Evolutionary conservation across 2,113 vertebrate genomes (phyloP), one percentile per base, ranked within the genome.

Genomic region (Cygnus atratus): DNA sequence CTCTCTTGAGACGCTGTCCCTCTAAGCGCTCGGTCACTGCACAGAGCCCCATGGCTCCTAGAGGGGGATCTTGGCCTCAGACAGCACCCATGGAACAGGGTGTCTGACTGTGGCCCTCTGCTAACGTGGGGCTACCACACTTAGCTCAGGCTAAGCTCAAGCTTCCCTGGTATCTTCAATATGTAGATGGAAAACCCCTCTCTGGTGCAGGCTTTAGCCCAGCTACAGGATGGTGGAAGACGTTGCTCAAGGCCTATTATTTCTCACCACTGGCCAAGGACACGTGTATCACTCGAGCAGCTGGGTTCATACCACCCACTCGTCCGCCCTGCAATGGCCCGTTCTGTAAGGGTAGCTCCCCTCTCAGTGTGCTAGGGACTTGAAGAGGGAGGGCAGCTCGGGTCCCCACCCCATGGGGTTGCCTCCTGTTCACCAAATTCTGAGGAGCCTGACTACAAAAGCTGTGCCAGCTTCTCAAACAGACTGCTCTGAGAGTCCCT

Each of bases 201-300:
- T 66, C 21, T 4, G 12, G 24, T 5, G 55, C 62, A 74, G 80
- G 75, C 39, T 82, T 35, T 77, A 50, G 31, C 35, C 37, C 46
- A 48, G 29, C 13, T 11, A 4, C 2, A 67, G 52, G 52, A 59
- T 20, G 13, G 31, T 22, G 33, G 62, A 37, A 75, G 39, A 8
- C 13, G 9, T 11, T 31, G 31, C 21, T 66, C 66, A 3, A 5
- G 52, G 61, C 17, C 48, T 55, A 9, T 18, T 63, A 11, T 6
- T 87, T 55, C 35, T 72, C 41, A 18, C 18, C 24, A 39, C 20
- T 28, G 46, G 54, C 18, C 61, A 26, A n/a, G 44, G 50, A 50
- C 21, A 61, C 3, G 1, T 18, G 35, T 31, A 5, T 21, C 10
- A 18, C 46, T n/a, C 0, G 0, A 21, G 35, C 7, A 35, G 33